Conservation (phyloP, 1,140 invertebrate genomes). For the Brachionus asplanchnoidis region DNA sequence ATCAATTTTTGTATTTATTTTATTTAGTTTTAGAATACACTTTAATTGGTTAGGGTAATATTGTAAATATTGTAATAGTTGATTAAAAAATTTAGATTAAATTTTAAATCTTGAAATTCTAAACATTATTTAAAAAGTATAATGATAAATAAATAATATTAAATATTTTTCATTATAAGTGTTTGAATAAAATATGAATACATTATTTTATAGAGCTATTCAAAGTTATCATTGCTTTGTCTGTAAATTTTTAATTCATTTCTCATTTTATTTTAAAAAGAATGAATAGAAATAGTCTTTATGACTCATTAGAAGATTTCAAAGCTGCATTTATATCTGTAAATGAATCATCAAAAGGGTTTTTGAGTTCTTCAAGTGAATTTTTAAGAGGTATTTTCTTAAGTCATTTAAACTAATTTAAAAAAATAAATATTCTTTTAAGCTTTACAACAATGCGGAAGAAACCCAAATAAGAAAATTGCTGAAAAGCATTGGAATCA, state of each 20-base stretch:
- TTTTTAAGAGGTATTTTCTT: constrained; percentile 25
- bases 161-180: too few species aligned
- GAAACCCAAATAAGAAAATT: background rate
- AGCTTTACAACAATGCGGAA: constrained; percentile 23
- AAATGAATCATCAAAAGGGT: background rate
- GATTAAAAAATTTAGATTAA: too few species aligned
- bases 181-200: too few species aligned
- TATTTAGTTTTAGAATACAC: too few species aligned
- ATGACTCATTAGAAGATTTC: constrained; percentile 15
- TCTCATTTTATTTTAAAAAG: background rate
- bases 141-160: too few species aligned
- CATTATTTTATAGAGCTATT: too few species aligned
- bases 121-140: too few species aligned
- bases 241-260: background rate
- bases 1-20: too few species aligned
- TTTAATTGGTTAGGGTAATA: too few species aligned
- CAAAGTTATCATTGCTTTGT: background rate
- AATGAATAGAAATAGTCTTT: background rate
- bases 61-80: too few species aligned
- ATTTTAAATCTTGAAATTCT: too few species aligned
- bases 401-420: background rate
- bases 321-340: constrained; percentile 22
- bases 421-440: background rate
- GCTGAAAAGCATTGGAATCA: background rate
- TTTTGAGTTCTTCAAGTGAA: background rate